Base-by-base conservation (phyloP, 2,888 invertebrate genomes). In the Macrosiphum euphorbiae region DNA sequence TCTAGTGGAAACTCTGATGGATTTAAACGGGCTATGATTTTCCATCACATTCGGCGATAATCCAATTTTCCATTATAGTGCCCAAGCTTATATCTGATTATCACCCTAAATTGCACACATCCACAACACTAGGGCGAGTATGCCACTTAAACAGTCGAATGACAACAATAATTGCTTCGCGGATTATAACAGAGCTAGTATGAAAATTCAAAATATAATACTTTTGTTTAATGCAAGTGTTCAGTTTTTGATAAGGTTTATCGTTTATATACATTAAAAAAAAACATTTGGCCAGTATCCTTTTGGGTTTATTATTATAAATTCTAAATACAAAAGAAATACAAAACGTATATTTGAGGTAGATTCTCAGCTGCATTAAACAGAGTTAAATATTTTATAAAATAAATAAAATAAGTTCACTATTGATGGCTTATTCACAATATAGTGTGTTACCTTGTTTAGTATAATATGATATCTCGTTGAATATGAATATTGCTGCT, bases 41-140 rank as follows among this genome's bases (percentile, higher is more conserved):
- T 61, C 67, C 35, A 35, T 86, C 90, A 44, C 28, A 41, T 35
- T 86, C 58, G 35, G 47, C 61, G 94, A 61, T 94, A 94, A 94
- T 94, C 94, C 94, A 94, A 94, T 94, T 94, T 94, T 87, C 90
- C 90, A 90, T 90, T 86, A 90, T 50, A 90, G 13, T n/a, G 28
- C 78, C 84, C 88, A 28, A 89, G 85, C 84, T 85, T 90, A 61
- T 86, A 88, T 86, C 89, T 90, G 90, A 94, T 90, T 86, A 90
- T 85, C 94, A 86, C 89, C 94, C 94, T 94, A 93, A 88, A 94
- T 86, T 90, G 78, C 90, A 94, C 94, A 94, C 90, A 58, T 86
- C 90, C 52, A 90, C 61, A 41, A 61, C 44, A 87, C 28, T n/a
- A 61, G 86, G 67, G 93, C 35, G 78, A 47, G 85, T 85, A 41